Evolutionary conservation across 1,140 invertebrate genomes (phyloP).

Genomic region (Formica selysi): DNA sequence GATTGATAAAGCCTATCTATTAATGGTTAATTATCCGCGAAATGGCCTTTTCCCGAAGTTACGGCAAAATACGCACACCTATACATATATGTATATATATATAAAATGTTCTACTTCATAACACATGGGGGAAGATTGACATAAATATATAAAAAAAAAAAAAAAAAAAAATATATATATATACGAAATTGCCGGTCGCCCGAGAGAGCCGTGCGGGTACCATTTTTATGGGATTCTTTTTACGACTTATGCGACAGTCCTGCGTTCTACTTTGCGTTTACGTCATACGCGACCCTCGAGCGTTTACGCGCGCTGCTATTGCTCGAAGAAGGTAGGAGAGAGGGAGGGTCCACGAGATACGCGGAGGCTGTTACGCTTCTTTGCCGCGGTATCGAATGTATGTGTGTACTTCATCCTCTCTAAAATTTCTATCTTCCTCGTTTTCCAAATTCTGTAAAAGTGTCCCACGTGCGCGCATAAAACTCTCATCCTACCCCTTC

Average conservation of each 20-base stretch:
- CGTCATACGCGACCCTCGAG: constrained; percentile 76
- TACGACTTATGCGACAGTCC: constrained; percentile 79
- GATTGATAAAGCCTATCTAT: not conserved
- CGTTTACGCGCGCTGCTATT: constrained; percentile 63
- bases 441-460: constrained; percentile 60
- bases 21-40: not conserved
- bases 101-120: constrained; percentile 56
- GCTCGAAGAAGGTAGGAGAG: not conserved
- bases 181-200: constrained; percentile 66
- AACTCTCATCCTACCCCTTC: not conserved
- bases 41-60: constrained; percentile 21
- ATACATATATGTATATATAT: not conserved
- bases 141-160: too few species aligned
- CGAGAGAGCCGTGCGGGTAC: not conserved
- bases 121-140: constrained; percentile 67
- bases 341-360: not conserved
- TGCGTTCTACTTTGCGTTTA: constrained; percentile 79
- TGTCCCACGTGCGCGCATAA: constrained; percentile 50
- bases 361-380: not conserved
- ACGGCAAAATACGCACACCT: constrained; percentile 6
- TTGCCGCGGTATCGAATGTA: constrained; percentile 17
- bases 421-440: constrained; percentile 51
- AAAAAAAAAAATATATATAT: too few species aligned
- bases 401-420: not conserved
- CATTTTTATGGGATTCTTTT: constrained; percentile 80